Evolutionary conservation across 2,113 vertebrate species (phyloP).

Genomic region (Leuciscus idus): DNA sequence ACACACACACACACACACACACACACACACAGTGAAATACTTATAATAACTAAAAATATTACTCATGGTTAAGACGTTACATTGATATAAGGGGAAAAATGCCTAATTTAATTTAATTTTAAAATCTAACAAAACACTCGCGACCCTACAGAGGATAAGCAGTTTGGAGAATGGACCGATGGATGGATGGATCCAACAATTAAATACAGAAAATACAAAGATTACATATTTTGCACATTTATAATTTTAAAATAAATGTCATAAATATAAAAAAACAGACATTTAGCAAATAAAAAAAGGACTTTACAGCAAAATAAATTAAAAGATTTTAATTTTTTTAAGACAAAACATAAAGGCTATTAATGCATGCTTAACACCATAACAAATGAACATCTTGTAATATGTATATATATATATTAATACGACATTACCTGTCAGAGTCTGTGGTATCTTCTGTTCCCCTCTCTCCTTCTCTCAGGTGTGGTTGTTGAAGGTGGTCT

Average conservation of each 20-base stretch:
- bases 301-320: background rate
- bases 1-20: slow-evolving; percentile 12
- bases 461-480: slow-evolving; percentile 37
- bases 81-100: background rate
- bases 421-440: slow-evolving; percentile 61
- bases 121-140: background rate
- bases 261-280: background rate
- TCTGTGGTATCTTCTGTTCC: slow-evolving; percentile 10
- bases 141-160: background rate
- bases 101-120: background rate
- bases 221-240: background rate
- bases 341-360: background rate
- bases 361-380: background rate
- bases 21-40: background rate
- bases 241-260: background rate
- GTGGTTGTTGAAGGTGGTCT: slow-evolving; percentile 42
- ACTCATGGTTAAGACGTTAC: background rate
- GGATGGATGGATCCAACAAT: background rate
- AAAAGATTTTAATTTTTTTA: too few relatives aligned
- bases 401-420: background rate
- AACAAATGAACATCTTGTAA: background rate
- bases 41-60: background rate
- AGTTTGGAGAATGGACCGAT: background rate
- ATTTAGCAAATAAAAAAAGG: background rate
- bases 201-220: background rate